Conservation (phyloP, 1,140 invertebrate species). For the Leptopilina boulardi region DNA sequence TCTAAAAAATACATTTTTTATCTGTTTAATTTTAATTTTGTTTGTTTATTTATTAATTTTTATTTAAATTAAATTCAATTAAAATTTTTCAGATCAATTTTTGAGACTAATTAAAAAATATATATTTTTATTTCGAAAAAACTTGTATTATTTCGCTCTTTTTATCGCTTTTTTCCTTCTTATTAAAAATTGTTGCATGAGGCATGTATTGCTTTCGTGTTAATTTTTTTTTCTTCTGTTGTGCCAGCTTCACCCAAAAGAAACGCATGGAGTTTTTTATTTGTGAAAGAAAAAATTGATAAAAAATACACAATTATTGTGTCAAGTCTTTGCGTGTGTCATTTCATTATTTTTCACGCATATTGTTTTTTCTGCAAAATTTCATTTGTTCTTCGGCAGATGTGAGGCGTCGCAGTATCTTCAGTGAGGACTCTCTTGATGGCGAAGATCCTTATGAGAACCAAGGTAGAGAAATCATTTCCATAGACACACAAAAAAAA, state of each 20-base stretch:
- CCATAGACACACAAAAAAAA: conserved; percentile 1
- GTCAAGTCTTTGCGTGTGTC: conserved; percentile 35
- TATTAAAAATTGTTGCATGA: background rate
- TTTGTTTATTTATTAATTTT: too few relatives aligned
- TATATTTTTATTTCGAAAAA: too few relatives aligned
- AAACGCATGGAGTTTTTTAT: background rate
- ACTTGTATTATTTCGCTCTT: background rate
- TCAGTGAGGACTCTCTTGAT: conserved; percentile 74
- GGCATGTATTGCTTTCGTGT: conserved; percentile 14
- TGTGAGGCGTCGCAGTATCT: conserved; percentile 74
- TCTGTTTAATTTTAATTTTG: too few relatives aligned
- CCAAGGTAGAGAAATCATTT: conserved; percentile 67
- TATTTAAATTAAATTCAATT: too few relatives aligned
- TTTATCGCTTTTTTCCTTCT: background rate
- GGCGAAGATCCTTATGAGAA: conserved; percentile 71
- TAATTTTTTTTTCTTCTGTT: background rate
- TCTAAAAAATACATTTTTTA: too few relatives aligned
- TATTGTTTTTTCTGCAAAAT: conserved; percentile 55
- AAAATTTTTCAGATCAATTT: too few relatives aligned
- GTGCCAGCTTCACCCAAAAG: background rate
- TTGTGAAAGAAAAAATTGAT: background rate
- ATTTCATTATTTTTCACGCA: conserved; percentile 47
- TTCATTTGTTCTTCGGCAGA: conserved; percentile 71
- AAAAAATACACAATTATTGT: conserved; percentile 34
- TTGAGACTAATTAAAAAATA: too few relatives aligned